Base-by-base conservation (phyloP, 2,888 invertebrate species). In the Andrena bucephala region DNA sequence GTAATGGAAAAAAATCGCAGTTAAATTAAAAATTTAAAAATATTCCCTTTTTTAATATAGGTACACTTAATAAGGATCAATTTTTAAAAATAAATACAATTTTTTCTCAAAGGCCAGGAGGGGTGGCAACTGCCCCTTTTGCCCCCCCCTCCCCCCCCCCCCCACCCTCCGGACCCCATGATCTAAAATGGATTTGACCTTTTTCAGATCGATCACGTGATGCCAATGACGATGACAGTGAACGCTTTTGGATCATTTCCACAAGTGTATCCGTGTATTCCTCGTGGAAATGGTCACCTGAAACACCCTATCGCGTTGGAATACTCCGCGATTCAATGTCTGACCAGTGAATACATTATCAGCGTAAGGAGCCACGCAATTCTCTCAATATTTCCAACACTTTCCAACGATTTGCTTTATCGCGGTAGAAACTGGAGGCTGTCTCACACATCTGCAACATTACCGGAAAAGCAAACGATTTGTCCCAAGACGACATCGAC, bases 201-300 rank as follows among this genome's bases (percentile, higher is more conserved):
- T 20, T n/a, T 77, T 93, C 94, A 96, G 95, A 94, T 96, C 54
- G 96, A 95, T 1, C 95, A 95, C 91, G 91, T 95, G 54, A 94
- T 95, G 62, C 94, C 95, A n/a, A 91, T 95, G 63, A 92, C 93
- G 0, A 94, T 96, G 62, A 94, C 94, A 78, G 94, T 96, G 3
- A 94, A 93, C 84, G 96, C 96, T 48, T 95, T 95, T 93, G 96
- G 95, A 13, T 95, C 95, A 2, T 94, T 95, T 78, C 95, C 96
- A 2, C 96, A 96, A 94, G 91, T 96, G 42, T 95, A 95, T 89
- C 90, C 96, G 33, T 93, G 93, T 60, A 89, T 96, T 29, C 94
- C 94, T 10, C 94, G 95, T 80, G 94, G 94, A 13, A 90, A 92
- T 62, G 89, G 94, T 36, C 86, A 89, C 33, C 83, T 93, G 8